phyloP scores from a whole-genome alignment of 2,113 vertebrate genomes.

The Trinectes maculatus region DNA sequence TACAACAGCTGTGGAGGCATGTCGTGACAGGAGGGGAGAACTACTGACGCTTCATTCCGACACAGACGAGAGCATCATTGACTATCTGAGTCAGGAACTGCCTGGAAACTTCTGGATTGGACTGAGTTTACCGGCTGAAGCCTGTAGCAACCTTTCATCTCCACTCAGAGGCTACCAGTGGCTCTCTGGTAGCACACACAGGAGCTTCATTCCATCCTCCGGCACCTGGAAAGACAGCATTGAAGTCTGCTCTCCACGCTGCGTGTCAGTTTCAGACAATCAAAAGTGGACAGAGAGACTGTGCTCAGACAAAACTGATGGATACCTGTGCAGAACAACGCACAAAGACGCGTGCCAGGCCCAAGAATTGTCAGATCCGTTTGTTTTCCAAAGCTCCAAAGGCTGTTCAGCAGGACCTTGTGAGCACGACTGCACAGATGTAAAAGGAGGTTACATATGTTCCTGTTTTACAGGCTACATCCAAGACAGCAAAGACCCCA shows the following conservation, averaged over 20 bases:
- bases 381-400: neutral
- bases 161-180: slow-evolving; percentile 66
- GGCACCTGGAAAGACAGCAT: slow-evolving; percentile 45
- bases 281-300: slow-evolving; percentile 56
- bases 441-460: slow-evolving; percentile 63
- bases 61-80: slow-evolving; percentile 22
- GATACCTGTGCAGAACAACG: slow-evolving; percentile 73
- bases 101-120: slow-evolving; percentile 77
- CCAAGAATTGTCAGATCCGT: neutral
- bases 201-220: slow-evolving; percentile 9
- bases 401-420: slow-evolving; percentile 59
- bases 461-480: slow-evolving; percentile 53
- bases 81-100: slow-evolving; percentile 22
- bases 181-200: slow-evolving; percentile 13
- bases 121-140: slow-evolving; percentile 38
- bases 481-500: slow-evolving; percentile 33
- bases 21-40: slow-evolving; percentile 56
- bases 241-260: slow-evolving; percentile 58
- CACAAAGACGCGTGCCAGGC: slow-evolving; percentile 45
- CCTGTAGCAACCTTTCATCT: slow-evolving; percentile 65
- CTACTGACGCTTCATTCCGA: slow-evolving; percentile 48
- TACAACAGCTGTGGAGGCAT: slow-evolving; percentile 51
- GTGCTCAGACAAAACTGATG: slow-evolving; percentile 60
- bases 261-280: slow-evolving; percentile 67
- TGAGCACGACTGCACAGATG: slow-evolving; percentile 50